These are phyloP conservation scores for Penaeus indicus DNA, from an alignment of 1,140 invertebrate genomes.

Conservation along the genomic window DNA sequence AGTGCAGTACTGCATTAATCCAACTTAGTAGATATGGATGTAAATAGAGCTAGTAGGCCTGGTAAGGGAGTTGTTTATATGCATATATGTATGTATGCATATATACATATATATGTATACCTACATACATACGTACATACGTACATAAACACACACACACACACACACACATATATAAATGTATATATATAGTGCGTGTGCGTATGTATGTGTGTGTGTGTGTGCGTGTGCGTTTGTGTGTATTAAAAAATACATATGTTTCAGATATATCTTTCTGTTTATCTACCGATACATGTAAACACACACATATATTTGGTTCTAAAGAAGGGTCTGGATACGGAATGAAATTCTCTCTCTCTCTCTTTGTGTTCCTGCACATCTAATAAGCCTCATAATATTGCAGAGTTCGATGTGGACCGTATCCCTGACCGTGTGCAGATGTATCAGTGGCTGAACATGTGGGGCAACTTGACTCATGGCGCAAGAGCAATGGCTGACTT, in stretches of 20 bases:
- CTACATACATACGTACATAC: background rate
- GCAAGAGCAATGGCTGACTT: conserved; percentile 65
- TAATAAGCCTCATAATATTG: background rate
- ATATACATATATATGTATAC: conserved; percentile 28
- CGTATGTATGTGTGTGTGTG: conserved; percentile 14
- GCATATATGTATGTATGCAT: conserved; percentile 12
- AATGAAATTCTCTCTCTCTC: background rate
- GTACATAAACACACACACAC: background rate
- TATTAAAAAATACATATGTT: background rate
- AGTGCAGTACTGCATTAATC: too few relatives aligned
- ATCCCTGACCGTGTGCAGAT: conserved; percentile 66
- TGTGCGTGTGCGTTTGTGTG: conserved; percentile 11
- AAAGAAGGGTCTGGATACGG: background rate
- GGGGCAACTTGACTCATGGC: conserved; percentile 65
- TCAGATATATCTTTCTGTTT: conserved; percentile 16
- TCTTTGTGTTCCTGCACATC: background rate
- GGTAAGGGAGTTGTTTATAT: background rate
- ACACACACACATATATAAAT: background rate
- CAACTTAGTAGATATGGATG: too few relatives aligned
- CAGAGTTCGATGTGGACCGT: conserved; percentile 66
- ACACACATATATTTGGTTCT: background rate
- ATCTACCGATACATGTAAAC: background rate
- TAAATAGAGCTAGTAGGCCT: too few relatives aligned
- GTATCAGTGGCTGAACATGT: conserved; percentile 67
- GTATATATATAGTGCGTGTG: background rate